phyloP scores from a whole-genome alignment of 2,797 vertebrate species.

The Sandelia bainsii region DNA sequence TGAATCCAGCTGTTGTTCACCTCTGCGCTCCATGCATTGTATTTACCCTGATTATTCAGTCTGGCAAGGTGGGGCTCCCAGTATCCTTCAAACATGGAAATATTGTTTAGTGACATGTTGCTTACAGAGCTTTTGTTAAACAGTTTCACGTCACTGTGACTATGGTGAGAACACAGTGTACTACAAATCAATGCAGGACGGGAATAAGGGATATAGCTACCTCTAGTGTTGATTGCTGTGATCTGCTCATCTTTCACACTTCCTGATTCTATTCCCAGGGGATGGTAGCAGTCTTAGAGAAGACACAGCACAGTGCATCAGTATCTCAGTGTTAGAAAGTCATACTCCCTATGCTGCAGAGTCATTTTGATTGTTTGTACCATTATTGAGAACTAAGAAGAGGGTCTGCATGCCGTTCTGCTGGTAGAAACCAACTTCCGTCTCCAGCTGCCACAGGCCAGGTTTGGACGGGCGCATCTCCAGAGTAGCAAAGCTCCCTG shows the following conservation, averaged over 20 bases:
- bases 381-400: conserved; percentile 90
- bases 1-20: conserved; percentile 88
- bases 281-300: conserved; percentile 87
- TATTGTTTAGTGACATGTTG: background rate
- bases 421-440: conserved; percentile 90
- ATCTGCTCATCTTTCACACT: conserved; percentile 89
- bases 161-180: background rate
- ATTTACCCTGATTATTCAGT: conserved; percentile 89
- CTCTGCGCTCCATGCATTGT: conserved; percentile 94
- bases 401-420: conserved; percentile 92
- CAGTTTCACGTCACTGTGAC: background rate
- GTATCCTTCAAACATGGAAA: conserved; percentile 78
- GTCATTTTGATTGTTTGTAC: conserved; percentile 73
- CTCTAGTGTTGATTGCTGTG: conserved; percentile 82
- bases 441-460: conserved; percentile 94
- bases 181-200: no score
- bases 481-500: conserved; percentile 92
- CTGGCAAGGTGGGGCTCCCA: conserved; percentile 93
- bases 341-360: background rate
- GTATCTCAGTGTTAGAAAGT: background rate
- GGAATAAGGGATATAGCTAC: conserved; percentile 71
- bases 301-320: conserved; percentile 5
- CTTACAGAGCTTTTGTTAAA: background rate
- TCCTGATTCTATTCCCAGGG: conserved; percentile 89
- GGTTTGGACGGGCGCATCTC: conserved; percentile 93